phyloP scores from a whole-genome alignment of 1,140 invertebrate species.

The Micrasema minimum region DNA sequence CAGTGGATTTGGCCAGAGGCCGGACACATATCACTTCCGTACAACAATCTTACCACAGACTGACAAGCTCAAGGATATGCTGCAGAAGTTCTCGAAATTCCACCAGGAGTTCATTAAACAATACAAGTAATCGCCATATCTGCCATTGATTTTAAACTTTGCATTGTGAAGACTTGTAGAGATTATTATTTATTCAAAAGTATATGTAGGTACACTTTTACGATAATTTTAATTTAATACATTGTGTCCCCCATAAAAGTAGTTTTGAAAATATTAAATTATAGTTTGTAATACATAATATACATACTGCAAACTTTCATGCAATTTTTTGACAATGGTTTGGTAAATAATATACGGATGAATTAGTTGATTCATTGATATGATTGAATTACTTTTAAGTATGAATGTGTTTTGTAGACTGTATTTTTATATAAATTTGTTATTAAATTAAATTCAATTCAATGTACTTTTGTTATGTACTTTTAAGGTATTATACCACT shows the following conservation, averaged over 20 bases:
- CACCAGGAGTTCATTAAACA: constrained; percentile 87
- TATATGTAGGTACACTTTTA: not conserved
- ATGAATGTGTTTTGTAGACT: no score
- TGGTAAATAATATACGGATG: not conserved
- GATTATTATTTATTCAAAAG: not conserved
- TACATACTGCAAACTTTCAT: no score
- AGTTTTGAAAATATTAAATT: no score
- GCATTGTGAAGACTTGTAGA: not conserved
- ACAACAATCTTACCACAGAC: constrained; percentile 93
- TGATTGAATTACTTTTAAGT: no score
- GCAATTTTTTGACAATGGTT: no score
- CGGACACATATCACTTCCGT: constrained; percentile 96
- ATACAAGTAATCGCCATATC: constrained; percentile 63
- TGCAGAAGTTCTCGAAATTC: constrained; percentile 86
- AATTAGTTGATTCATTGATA: no score
- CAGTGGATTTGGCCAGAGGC: constrained; percentile 93
- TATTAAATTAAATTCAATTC: not conserved
- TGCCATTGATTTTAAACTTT: not conserved
- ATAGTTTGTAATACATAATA: no score
- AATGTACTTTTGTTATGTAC: not conserved
- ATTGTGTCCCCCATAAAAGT: no score
- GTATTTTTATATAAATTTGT: no score
- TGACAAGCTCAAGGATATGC: constrained; percentile 85
- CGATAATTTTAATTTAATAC: no score
- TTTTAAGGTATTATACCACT: not conserved